These are phyloP conservation scores for Mythimna lalbum DNA, from an alignment of 2,888 invertebrate species.

Conservation along the genomic window DNA sequence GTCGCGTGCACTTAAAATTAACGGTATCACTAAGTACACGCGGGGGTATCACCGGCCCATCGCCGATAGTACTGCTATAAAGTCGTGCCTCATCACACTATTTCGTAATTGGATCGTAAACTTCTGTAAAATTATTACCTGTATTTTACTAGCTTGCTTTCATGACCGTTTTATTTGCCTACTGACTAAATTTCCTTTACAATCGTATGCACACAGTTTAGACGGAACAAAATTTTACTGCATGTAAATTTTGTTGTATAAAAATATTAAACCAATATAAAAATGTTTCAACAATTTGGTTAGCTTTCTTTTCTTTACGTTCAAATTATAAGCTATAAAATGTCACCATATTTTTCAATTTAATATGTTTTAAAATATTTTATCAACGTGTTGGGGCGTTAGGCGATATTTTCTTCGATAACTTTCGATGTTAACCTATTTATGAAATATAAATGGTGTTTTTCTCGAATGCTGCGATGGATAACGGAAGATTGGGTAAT, in stretches of 20 bases:
- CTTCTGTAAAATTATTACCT: conserved; percentile 75
- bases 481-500: conserved; percentile 50
- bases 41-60: conserved; percentile 65
- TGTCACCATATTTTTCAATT: conserved; percentile 64
- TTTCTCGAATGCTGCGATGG: conserved; percentile 48
- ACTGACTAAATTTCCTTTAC: conserved; percentile 66
- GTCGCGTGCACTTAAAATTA: conserved; percentile 63
- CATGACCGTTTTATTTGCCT: conserved; percentile 73
- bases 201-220: conserved; percentile 55
- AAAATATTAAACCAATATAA: conserved; percentile 52
- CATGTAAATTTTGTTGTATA: conserved; percentile 57
- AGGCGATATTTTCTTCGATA: conserved; percentile 49
- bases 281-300: conserved; percentile 41
- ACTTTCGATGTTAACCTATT: conserved; percentile 49
- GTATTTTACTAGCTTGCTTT: conserved; percentile 71
- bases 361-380: conserved; percentile 64
- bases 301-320: conserved; percentile 56
- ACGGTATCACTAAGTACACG: conserved; percentile 58
- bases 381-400: conserved; percentile 53
- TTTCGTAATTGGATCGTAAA: conserved; percentile 79
- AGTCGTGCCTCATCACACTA: conserved; percentile 76
- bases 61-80: conserved; percentile 73
- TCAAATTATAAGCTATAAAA: conserved; percentile 61
- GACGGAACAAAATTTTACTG: conserved; percentile 59
- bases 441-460: conserved; percentile 53